Conservation (phyloP, 2,888 invertebrate species). For the Sinelater perroti region DNA sequence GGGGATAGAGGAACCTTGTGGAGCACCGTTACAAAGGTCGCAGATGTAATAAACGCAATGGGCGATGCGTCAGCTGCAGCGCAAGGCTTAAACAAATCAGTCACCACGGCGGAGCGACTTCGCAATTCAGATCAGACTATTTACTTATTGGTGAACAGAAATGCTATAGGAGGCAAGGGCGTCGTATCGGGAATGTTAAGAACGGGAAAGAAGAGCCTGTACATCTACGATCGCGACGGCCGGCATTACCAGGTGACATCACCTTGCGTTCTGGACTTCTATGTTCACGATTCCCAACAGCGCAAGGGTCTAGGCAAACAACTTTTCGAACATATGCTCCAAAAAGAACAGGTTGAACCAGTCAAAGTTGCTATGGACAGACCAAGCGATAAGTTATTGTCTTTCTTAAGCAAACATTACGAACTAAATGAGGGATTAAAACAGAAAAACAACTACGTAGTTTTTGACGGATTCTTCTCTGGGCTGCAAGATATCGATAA, state of each 20-base stretch:
- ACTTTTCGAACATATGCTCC: conserved; percentile 89
- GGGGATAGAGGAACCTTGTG: no score
- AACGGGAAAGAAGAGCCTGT: conserved; percentile 89
- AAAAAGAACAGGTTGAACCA: conserved; percentile 73
- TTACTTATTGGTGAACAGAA: conserved; percentile 64
- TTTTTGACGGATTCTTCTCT: conserved; percentile 82
- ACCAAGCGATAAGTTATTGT: conserved; percentile 88
- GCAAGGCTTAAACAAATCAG: conserved; percentile 76
- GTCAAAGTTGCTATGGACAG: conserved; percentile 89
- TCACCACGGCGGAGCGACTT: conserved; percentile 76
- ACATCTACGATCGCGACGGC: conserved; percentile 78
- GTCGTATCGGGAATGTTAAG: conserved; percentile 87
- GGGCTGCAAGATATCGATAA: conserved; percentile 17
- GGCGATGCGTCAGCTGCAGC: conserved; percentile 78
- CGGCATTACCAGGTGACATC: conserved; percentile 81
- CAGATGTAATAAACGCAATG: conserved; percentile 73
- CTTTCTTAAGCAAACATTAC: conserved; percentile 88
- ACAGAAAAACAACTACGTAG: conserved; percentile 88
- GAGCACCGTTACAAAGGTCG: conserved; percentile 68
- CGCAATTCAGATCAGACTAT: conserved; percentile 64
- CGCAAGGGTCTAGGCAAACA: conserved; percentile 84
- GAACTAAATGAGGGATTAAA: conserved; percentile 70
- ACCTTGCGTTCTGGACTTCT: conserved; percentile 94
- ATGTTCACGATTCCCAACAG: conserved; percentile 84
- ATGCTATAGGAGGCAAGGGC: conserved; percentile 70